Base-by-base conservation (phyloP, 2,888 invertebrate genomes). In the Tipula unca region DNA sequence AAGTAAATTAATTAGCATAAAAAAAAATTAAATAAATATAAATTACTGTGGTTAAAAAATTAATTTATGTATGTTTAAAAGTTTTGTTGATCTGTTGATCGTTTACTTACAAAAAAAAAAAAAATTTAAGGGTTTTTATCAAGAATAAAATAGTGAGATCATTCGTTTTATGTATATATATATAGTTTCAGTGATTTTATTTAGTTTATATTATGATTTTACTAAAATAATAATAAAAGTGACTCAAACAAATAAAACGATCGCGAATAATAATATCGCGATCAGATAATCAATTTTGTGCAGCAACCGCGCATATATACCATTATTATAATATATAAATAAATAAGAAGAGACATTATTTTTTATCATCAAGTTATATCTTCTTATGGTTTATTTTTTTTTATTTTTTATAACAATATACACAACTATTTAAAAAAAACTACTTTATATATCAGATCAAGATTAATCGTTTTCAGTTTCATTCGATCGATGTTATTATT, bases 11-110 rank as follows among this genome's bases (percentile, higher is more conserved):
- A 69, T 69, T 69, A 69, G 25, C 69, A 69, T 69, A 69, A 69
- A 69, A 25, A 25, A 69, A 25, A n/a, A n/a, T n/a, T 69, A 20
- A 25, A 69, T 4, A 69, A 54, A 69, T 17, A 48, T 48, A 69
- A 69, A 69, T 25, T 25, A 54, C 25, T 69, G 69, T 69, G 69
- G 69, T 69, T 69, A 69, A 69, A 69, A 69, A 69, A 25, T 25
- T 25, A 25, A 69, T 69, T 69, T 48, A 17, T 48, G 14, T n/a
- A n/a, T 69, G 69, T 25, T 69, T 69, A 25, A 69, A 69, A 69
- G 69, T 69, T 69, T 69, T 69, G 69, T 69, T 69, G 69, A 69
- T 69, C 69, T 69, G 69, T 69, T 69, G 48, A 54, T 54, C 48
- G 48, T 17, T 54, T 48, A 17, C 0, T 17, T 32, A 3, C 3